phyloP scores from a whole-genome alignment of 2,888 invertebrate species.

The Hymenopus coronatus region DNA sequence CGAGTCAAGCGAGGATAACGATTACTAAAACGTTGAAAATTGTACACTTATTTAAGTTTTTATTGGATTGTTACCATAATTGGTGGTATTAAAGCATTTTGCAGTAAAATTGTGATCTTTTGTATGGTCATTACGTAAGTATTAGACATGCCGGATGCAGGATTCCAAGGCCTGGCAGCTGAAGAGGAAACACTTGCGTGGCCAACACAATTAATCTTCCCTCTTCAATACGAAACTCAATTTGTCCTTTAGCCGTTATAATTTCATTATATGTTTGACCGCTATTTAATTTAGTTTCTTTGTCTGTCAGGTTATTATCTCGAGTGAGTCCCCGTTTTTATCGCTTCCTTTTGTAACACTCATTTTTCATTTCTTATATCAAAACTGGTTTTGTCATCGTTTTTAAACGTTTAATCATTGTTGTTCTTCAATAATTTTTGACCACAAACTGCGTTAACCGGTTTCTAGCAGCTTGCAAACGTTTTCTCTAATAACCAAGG shows the following conservation, averaged over 20 bases:
- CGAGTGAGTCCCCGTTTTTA: neutral
- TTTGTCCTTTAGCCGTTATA: neutral
- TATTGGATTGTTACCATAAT: neutral
- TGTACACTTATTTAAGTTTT: neutral
- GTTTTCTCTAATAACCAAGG: neutral
- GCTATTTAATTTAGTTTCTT: neutral
- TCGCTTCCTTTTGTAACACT: neutral
- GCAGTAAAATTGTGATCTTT: neutral
- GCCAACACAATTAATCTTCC: neutral
- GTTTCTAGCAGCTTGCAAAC: neutral
- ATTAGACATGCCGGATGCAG: neutral
- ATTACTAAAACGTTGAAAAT: neutral
- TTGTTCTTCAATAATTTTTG: neutral
- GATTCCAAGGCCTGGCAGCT: neutral
- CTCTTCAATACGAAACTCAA: neutral
- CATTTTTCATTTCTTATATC: neutral
- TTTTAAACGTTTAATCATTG: neutral
- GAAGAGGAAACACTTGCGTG: neutral
- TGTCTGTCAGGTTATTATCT: neutral
- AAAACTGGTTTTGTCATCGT: neutral
- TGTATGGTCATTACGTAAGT: neutral
- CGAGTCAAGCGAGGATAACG: neutral
- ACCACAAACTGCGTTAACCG: neutral
- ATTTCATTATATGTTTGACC: neutral
- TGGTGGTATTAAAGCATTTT: too few species aligned